Percentiles rank a stretch among this genome's conserved stretches.
These are phyloP conservation scores for Balaenoptera acutorostrata DNA, from an alignment of 2,113 vertebrate species.

Conservation along the genomic window DNA sequence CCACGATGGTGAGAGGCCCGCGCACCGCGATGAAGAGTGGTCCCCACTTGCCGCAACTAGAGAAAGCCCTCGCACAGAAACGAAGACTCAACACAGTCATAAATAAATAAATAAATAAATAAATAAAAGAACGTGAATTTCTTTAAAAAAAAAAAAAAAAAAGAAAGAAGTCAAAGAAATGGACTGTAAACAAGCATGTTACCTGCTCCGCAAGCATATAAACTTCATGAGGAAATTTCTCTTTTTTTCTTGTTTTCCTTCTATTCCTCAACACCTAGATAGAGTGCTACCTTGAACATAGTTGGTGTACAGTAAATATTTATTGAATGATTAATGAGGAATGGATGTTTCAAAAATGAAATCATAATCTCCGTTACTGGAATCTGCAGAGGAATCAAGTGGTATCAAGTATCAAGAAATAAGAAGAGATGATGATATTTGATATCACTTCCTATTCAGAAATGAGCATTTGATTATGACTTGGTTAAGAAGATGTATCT, in stretches of 20 bases:
- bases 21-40: no score
- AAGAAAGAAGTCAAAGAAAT: background rate
- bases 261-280: background rate
- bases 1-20: no score
- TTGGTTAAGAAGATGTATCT: background rate
- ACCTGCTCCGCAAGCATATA: background rate
- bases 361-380: background rate
- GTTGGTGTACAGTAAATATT: background rate
- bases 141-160: no score
- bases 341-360: background rate
- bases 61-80: no score
- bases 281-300: background rate
- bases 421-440: background rate
- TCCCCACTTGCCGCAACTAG: no score
- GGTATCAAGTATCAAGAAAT: background rate
- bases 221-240: background rate
- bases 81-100: no score
- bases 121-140: no score
- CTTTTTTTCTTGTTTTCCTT: background rate
- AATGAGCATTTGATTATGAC: background rate
- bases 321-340: background rate
- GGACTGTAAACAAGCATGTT: background rate
- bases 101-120: no score
- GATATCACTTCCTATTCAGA: background rate
- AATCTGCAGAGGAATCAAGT: background rate